Evolutionary conservation across 2,888 invertebrate genomes (phyloP).

Genomic region (Pammene fasciana): DNA sequence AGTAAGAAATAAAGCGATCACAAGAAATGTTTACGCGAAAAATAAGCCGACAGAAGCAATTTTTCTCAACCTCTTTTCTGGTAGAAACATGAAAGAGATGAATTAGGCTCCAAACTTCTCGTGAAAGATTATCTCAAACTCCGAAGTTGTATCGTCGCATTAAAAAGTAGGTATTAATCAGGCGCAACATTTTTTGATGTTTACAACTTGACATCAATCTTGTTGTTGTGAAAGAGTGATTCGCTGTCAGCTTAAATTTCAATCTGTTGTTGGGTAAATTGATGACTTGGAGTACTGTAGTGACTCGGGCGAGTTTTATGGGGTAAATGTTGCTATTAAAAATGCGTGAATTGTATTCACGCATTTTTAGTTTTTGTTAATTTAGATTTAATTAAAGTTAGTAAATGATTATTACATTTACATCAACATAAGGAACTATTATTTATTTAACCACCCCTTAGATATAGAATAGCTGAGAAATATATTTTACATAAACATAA

Average conservation of each 20-base stretch:
- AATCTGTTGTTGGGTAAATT: conserved; percentile 32
- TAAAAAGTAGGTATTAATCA: conserved; percentile 40
- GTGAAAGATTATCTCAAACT: conserved; percentile 41
- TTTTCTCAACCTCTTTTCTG: conserved; percentile 31
- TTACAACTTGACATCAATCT: conserved; percentile 38
- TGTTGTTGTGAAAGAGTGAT: conserved; percentile 29
- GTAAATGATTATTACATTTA: too few species aligned
- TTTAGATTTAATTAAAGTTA: too few species aligned
- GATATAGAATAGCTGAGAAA: too few species aligned
- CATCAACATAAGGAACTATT: too few species aligned
- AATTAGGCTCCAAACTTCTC: conserved; percentile 35
- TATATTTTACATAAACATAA: too few species aligned
- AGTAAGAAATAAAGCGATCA: conserved; percentile 11
- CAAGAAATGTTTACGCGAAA: conserved; percentile 12
- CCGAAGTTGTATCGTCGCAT: conserved; percentile 38
- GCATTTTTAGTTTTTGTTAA: background rate
- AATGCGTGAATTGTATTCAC: background rate
- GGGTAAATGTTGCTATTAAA: background rate
- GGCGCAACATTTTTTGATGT: conserved; percentile 36
- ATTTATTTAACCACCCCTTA: too few species aligned
- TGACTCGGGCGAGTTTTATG: background rate
- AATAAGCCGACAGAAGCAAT: conserved; percentile 24
- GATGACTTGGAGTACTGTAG: conserved; percentile 5
- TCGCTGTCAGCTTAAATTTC: conserved; percentile 34
- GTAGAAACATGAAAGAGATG: conserved; percentile 34